Evolutionary conservation across 2,888 invertebrate genomes (phyloP), one percentile per base, ranked within the genome.

Genomic region (Drosophila mayaguana): DNA sequence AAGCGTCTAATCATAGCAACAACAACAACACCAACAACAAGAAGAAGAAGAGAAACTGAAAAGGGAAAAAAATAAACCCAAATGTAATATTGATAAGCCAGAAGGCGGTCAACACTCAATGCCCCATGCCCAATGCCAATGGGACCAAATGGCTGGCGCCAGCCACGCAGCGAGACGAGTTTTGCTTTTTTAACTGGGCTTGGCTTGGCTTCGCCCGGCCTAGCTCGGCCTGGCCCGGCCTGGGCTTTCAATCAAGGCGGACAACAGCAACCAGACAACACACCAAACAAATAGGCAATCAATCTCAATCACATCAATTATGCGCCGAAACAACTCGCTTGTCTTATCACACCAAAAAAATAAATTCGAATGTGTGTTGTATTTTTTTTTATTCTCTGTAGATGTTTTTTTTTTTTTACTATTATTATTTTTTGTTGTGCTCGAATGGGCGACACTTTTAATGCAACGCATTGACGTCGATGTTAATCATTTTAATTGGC

Each of bases 291-390:
- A 89, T 81, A 84, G 88, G 85, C 83, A 89, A 84, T 84, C 84
- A 84, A 84, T 81, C 89, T 84, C 88, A 89, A 84, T 89, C 89
- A 89, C 84, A 89, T 89, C 84, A 88, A 84, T 84, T 83, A 89
- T 89, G 88, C 84, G 87, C 70, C 63, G 53, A 53, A 53, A 38
- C 53, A 36, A 38, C 70, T 66, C 62, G 59, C 66, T 75, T 60
- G 71, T 72, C 81, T 83, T 89, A 87, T 89, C 88, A 66, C 63
- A 50, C 63, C 16, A 16, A 34, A 8, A 51, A 14, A 46, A 46
- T 14, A 22, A 22, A 16, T 63, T 46, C 42, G 55, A 42, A 14
- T 40, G 32, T 11, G 25, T 50, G 32, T 43, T 38, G 55, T 66
- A 46, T 54, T 40, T 69, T 75, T 78, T 66, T 36, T 60, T 51